Evolutionary conservation across 2,113 vertebrate genomes (phyloP), one percentile per base, ranked within the genome.

Genomic region (Neotoma lepida): DNA sequence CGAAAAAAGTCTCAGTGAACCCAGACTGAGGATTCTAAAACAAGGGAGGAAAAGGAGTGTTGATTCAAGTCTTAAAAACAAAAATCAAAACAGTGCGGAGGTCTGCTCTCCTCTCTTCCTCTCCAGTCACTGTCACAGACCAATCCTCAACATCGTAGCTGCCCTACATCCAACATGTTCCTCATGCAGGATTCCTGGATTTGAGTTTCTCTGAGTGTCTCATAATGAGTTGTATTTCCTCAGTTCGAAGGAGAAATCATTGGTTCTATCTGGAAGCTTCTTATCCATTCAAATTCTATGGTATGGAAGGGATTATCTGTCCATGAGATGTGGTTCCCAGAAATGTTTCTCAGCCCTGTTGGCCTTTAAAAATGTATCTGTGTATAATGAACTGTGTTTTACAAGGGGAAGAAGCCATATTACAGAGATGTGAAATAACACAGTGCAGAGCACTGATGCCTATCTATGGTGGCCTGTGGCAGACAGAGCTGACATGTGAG

Each of bases 1-100:
- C 93, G 84, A 95, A 93, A 96, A 95, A 91, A 89, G 39, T 82
- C 74, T 85, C 91, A 76, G 51, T 90, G 93, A 94, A 88, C 74
- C 74, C 86, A 91, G 80, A 85, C 80, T 86, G 61, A 81, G 82
- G 64, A 35, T 74, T 39, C n/a, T 17, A 95, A 97, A 95, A 84
- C 18, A 87, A 76, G 24, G 78, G 71, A 64, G 80, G 58, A 86
- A 41, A 93, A 86, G 63, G 70, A 41, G 63, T 96, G 73, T 85
- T 94, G 95, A 95, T 90, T 96, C 20, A 66, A 73, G 84, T 9
- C 51, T 95, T 88, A 87, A 94, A 89, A 94, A 82, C 49, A 81
- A 86, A 93, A 87, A 54, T n/a, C 35, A 61, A 90, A 93, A 78
- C 41, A 87, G 44, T 58, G 80, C 24, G 49, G 92, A 66, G 70